Conservation (phyloP, 2,797 vertebrate genomes). For the Propithecus perrieri region DNA sequence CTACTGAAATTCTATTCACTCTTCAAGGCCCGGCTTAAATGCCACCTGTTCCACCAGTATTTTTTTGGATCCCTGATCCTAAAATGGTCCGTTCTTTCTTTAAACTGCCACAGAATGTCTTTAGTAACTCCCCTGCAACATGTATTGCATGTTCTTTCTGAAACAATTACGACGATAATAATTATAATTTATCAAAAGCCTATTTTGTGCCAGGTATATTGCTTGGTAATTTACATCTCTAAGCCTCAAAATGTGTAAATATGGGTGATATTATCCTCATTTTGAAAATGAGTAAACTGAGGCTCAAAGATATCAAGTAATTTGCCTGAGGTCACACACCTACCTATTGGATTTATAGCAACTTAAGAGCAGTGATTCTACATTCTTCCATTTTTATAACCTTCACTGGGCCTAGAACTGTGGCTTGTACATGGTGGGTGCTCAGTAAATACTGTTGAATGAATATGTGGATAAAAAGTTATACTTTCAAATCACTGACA, state of each 20-base stretch:
- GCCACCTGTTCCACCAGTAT: background rate
- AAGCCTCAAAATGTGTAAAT: background rate
- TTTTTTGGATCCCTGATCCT: background rate
- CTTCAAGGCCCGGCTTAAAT: background rate
- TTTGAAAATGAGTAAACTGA: slow-evolving; percentile 22
- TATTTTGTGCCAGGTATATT: background rate
- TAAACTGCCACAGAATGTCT: background rate
- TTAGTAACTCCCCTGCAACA: background rate
- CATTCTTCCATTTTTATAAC: background rate
- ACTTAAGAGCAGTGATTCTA: background rate
- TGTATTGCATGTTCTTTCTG: background rate
- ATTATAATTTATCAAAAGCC: background rate
- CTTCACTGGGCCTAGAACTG: background rate
- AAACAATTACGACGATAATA: background rate
- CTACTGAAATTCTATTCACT: background rate
- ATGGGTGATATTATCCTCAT: background rate
- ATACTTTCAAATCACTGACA: background rate
- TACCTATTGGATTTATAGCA: background rate
- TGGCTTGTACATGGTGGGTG: background rate
- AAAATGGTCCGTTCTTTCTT: slow-evolving; percentile 21
- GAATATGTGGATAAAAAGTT: background rate
- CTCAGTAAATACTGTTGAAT: background rate
- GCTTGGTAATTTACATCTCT: background rate
- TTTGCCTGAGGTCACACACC: background rate
- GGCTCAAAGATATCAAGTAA: background rate